Evolutionary conservation across 2,113 vertebrate genomes (phyloP).

Genomic region (Noturus placidus): DNA sequence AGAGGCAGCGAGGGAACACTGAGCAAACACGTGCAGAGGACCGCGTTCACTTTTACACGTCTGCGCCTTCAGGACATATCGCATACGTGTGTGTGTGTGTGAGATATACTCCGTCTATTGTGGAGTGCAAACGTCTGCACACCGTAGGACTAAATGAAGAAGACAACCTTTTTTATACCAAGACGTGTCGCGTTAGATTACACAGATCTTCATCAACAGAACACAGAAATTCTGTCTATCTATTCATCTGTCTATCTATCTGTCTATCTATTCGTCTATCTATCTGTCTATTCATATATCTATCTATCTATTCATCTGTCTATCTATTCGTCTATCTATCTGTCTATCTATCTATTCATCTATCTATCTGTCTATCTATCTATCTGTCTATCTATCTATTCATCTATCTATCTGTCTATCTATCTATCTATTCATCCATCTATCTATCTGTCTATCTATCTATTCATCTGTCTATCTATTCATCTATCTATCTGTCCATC

Average conservation of each 20-base stretch:
- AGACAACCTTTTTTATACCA: neutral
- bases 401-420: neutral
- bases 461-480: no score
- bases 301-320: neutral
- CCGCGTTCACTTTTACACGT: neutral
- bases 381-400: no score
- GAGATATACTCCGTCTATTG: no score
- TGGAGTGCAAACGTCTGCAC: neutral
- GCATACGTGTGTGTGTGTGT: no score
- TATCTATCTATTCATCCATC: no score
- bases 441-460: no score
- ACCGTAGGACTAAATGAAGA: neutral
- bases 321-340: neutral
- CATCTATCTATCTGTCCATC: no score
- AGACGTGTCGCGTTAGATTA: neutral
- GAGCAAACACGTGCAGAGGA: neutral
- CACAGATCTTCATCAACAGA: neutral
- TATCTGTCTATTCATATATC: neutral
- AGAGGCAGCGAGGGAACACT: slow-evolving; percentile 9
- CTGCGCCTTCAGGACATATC: neutral
- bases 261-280: neutral
- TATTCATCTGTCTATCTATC: neutral
- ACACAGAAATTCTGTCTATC: neutral
- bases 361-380: neutral
- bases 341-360: neutral